Conservation (phyloP, 2,888 invertebrate species). For the Dinocampus coccinellae region DNA sequence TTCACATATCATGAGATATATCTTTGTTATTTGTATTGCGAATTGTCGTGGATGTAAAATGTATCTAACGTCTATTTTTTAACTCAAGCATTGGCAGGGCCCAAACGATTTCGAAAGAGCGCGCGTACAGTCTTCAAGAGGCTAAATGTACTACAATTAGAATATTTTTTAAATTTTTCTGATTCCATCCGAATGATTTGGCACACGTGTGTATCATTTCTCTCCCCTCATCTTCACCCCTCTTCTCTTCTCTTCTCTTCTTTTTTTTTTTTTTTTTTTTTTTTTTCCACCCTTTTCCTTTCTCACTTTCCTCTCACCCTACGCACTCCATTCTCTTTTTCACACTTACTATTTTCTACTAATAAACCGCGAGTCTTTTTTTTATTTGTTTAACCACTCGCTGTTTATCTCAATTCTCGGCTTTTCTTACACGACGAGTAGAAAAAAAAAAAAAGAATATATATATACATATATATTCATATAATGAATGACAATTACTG, state of each 20-base stretch:
- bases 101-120: constrained; percentile 62
- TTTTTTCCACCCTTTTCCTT: too few species aligned
- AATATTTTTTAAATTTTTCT: constrained; percentile 70
- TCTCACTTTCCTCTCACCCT: too few species aligned
- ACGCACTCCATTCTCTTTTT: too few species aligned
- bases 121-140: constrained; percentile 45
- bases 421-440: too few species aligned
- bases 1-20: neutral
- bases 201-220: constrained; percentile 47
- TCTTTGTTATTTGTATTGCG: constrained; percentile 9
- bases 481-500: too few species aligned
- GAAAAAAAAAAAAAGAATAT: too few species aligned
- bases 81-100: constrained; percentile 63
- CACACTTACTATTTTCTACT: too few species aligned
- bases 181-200: constrained; percentile 68
- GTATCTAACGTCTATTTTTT: constrained; percentile 62
- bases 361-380: too few species aligned
- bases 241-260: neutral
- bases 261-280: too few species aligned
- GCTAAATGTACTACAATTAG: constrained; percentile 68
- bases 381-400: too few species aligned
- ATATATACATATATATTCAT: too few species aligned
- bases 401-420: too few species aligned
- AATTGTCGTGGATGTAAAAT: constrained; percentile 6
- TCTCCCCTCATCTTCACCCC: neutral